These are phyloP conservation scores for Cyphomyrmex costatus DNA, from an alignment of 1,140 invertebrate species.

Conservation along the genomic window DNA sequence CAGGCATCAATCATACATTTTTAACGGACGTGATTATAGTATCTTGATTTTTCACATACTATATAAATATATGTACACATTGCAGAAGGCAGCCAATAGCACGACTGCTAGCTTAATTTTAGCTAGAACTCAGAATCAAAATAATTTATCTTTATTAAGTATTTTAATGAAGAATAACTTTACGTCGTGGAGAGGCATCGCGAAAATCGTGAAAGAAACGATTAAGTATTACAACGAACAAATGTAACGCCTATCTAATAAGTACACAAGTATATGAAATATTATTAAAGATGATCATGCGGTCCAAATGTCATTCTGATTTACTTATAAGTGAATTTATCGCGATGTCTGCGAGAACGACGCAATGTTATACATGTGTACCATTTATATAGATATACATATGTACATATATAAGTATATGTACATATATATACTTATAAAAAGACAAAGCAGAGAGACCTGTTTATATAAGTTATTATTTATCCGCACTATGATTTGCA, in stretches of 20 bases:
- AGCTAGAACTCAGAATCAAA: slow-evolving; percentile 69
- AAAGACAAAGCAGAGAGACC: slow-evolving; percentile 67
- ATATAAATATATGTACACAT: not conserved
- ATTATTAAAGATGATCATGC: not conserved
- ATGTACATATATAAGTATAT: slow-evolving; percentile 21
- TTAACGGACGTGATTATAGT: not conserved
- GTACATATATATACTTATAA: slow-evolving; percentile 47
- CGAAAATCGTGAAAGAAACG: slow-evolving; percentile 29
- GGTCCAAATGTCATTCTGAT: not conserved
- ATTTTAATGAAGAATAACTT: slow-evolving; percentile 60
- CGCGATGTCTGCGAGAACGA: slow-evolving; percentile 32
- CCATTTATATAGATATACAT: slow-evolving; percentile 69
- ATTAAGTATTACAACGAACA: slow-evolving; percentile 61
- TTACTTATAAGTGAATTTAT: slow-evolving; percentile 52
- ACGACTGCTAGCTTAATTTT: slow-evolving; percentile 66
- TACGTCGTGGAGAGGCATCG: slow-evolving; percentile 24
- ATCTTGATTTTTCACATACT: not conserved
- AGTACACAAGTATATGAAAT: slow-evolving; percentile 23
- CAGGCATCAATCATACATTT: not conserved
- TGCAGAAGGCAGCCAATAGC: slow-evolving; percentile 49
- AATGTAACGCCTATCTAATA: slow-evolving; percentile 30
- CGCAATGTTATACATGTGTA: slow-evolving; percentile 65
- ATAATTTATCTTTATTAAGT: slow-evolving; percentile 74
- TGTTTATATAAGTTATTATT: slow-evolving; percentile 80
- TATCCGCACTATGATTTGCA: slow-evolving; percentile 78